Evolutionary conservation across 2,888 invertebrate species (phyloP), one percentile per base, ranked within the genome.

Genomic region (Bombylius discolor): DNA sequence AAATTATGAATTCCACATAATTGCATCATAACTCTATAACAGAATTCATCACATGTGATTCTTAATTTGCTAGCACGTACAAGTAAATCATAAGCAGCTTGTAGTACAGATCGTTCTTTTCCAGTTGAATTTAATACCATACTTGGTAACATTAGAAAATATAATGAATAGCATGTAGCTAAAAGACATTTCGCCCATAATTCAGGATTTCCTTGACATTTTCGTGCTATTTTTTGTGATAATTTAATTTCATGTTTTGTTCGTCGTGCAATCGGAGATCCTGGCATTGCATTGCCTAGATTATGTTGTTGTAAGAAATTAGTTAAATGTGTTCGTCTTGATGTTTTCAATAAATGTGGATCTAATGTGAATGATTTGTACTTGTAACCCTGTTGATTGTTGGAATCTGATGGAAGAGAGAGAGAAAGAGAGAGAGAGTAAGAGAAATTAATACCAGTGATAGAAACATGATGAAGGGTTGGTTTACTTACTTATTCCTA

Each of bases 1-100:
- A 93, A 82, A 56, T 91, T 90, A 70, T 96, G 91, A 62, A 90
- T 85, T 7, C 98, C 96, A 75, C 98, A 99, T 33, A 99, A 78
- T 74, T 98, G 96, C 92, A 99, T 96, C 85, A 99, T 89, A 53
- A 97, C 89, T 58, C 99, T 82, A 74, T 97, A 99, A 76, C 98
- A 98, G 52, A 98, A 91, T 80, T 97, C 97, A 76, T 97, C 97
- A 66, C 91, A 90, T 46, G 88, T 86, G 59, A 96, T 82, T 66
- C 86, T 81, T 56, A 89, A 79, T 64, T 87, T 86, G 62, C 93
- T 91, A 68, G 97, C 92, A 63, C 87, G 83, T 50, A 89, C 87
- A 47, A 99, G 77, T 52, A 96, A 76, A 67, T 93, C 90, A 68
- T 89, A 94, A 0, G 95, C 94, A 56, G 82, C 78, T 51, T 87